Evolutionary conservation across 2,888 invertebrate species (phyloP).

Genomic region (Scaptomyza flava): DNA sequence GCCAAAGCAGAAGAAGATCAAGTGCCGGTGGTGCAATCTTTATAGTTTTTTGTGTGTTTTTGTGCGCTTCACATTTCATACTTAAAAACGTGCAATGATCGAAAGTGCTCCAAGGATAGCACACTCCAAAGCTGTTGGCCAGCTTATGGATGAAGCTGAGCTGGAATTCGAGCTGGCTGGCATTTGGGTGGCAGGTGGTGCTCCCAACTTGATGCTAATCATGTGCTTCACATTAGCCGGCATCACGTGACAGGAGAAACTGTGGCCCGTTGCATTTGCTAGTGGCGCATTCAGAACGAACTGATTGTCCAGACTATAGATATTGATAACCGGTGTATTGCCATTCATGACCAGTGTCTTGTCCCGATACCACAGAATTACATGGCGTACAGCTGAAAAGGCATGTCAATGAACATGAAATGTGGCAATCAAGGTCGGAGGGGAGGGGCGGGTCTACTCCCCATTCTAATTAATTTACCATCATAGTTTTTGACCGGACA

Average conservation of each 20-base stretch:
- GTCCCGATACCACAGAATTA: slow-evolving; percentile 58
- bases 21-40: slow-evolving; percentile 69
- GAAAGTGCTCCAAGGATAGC: slow-evolving; percentile 22
- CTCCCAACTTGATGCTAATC: slow-evolving; percentile 45
- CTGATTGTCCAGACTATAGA: slow-evolving; percentile 43
- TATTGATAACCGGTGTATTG: slow-evolving; percentile 12
- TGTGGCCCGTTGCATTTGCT: slow-evolving; percentile 47
- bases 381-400: slow-evolving; percentile 45
- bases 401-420: neutral
- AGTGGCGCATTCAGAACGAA: slow-evolving; percentile 48
- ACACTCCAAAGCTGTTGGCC: slow-evolving; percentile 16
- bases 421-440: neutral
- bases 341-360: slow-evolving; percentile 32
- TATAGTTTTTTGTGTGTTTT: slow-evolving; percentile 9
- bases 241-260: slow-evolving; percentile 43
- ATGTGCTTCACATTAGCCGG: slow-evolving; percentile 36
- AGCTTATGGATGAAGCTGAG: slow-evolving; percentile 18
- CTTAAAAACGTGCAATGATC: slow-evolving; percentile 35
- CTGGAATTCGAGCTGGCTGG: slow-evolving; percentile 4
- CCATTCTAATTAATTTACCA: slow-evolving; percentile 37
- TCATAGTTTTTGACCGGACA: slow-evolving; percentile 67
- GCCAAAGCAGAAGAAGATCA: slow-evolving; percentile 22
- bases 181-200: slow-evolving; percentile 24
- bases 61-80: slow-evolving; percentile 24
- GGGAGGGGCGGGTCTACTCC: too few species aligned